Evolutionary conservation across 2,113 vertebrate genomes (phyloP).

Genomic region (Danio rerio): DNA sequence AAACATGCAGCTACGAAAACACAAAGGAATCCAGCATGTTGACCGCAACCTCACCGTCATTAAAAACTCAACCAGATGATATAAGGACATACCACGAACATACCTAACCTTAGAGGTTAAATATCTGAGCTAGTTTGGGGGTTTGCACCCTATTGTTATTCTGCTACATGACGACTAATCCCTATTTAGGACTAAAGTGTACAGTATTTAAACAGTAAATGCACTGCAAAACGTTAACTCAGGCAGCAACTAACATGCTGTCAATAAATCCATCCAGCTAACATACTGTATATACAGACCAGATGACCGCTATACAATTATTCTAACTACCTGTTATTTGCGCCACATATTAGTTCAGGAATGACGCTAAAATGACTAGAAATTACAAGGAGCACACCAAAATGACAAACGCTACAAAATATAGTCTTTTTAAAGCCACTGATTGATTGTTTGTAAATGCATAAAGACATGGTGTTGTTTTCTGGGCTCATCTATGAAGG

Average conservation of each 20-base stretch:
- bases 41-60: slow-evolving; percentile 6
- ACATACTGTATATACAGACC: slow-evolving; percentile 7
- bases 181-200: not conserved
- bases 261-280: slow-evolving; percentile 40
- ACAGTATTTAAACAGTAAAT: not conserved
- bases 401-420: slow-evolving; percentile 23
- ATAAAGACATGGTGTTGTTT: slow-evolving; percentile 15
- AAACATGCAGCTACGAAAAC: slow-evolving; percentile 12
- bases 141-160: not conserved
- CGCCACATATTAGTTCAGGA: slow-evolving; percentile 26
- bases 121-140: not conserved
- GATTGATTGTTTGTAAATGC: not conserved
- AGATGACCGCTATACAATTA: slow-evolving; percentile 33
- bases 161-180: slow-evolving; percentile 5
- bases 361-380: slow-evolving; percentile 40
- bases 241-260: slow-evolving; percentile 10
- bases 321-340: slow-evolving; percentile 30
- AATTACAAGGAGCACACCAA: not conserved
- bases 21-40: slow-evolving; percentile 19
- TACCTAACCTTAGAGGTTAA: slow-evolving; percentile 31
- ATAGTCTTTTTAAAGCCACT: not conserved
- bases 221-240: too few relatives aligned
- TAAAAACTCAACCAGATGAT: slow-evolving; percentile 21
- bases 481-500: not conserved
- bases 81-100: slow-evolving; percentile 20